Evolutionary conservation across 2,113 vertebrate species (phyloP).

Genomic region (Myotis davidii): DNA sequence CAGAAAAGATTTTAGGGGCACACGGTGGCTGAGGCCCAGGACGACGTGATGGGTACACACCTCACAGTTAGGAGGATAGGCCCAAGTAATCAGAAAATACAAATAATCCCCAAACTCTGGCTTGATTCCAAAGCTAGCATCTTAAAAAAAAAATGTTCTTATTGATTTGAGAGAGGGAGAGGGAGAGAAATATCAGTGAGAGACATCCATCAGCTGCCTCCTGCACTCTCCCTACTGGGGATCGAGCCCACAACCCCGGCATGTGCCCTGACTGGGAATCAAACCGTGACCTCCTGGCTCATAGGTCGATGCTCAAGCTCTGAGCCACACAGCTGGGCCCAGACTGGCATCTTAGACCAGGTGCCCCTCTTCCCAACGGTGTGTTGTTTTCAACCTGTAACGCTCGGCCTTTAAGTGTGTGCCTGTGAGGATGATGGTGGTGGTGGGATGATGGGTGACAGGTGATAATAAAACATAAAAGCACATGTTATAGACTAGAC

Average conservation of each 20-base stretch:
- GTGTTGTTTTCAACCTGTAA: fast-evolving
- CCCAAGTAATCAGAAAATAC: not conserved
- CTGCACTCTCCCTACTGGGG: too few relatives aligned
- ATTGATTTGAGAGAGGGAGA: too few relatives aligned
- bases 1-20: not conserved
- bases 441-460: fast-evolving
- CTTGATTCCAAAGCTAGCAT: fast-evolving
- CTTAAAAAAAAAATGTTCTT: too few relatives aligned
- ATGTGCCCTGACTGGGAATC: too few relatives aligned
- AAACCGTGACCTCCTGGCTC: too few relatives aligned
- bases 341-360: not conserved
- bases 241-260: too few relatives aligned
- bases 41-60: not conserved
- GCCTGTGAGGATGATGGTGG: fast-evolving
- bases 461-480: fast-evolving
- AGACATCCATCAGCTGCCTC: too few relatives aligned
- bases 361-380: fast-evolving
- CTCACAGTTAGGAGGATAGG: not conserved
- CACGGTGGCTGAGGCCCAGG: not conserved
- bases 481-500: fast-evolving
- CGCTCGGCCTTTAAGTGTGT: fast-evolving
- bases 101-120: not conserved
- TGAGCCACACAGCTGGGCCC: too few relatives aligned
- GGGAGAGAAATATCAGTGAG: too few relatives aligned
- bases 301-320: too few relatives aligned